Evolutionary conservation across 2,797 vertebrate species (phyloP), one percentile per base, ranked within the genome.

Genomic region (Picus viridis): DNA sequence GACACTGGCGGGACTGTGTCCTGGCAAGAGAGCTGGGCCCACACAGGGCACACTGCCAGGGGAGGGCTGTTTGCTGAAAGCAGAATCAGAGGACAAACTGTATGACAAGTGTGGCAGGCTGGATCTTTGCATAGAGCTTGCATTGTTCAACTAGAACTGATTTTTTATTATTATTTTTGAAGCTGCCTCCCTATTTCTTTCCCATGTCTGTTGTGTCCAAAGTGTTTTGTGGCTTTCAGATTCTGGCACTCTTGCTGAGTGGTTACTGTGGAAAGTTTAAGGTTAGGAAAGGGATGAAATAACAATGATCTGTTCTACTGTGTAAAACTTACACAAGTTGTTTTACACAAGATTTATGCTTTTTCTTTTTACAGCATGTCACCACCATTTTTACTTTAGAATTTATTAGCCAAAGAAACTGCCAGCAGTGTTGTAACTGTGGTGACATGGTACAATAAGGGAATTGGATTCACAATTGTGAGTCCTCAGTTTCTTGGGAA

Each of bases 361-460:
- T 62, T 24, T 70, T 78, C 30, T 63, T 86, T 57, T 45, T 65
- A 27, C 7, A 16, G 24, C 10, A 0, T 2, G 3, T 74, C 62
- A 30, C 30, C 39, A 2, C 19, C 29, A 16, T 61, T 88, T 83
- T 72, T 29, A 57, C 65, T 73, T 71, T 4, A 16, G 29, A 69
- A 83, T 90, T 79, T 75, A 64, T 74, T 79, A 79, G 84, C 45
- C 30, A 24, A 47, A 72, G 62, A 90, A 77, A 72, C 98, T 97
- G 97, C 89, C 96, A 79, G 89, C 49, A 91, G 39, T 51, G 97
- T 80, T 87, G 98, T 98, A 73, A 98, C 97, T 20, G 85, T 98
- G 32, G 98, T 98, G 70, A 98, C 98, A 1, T 96, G 98, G 20
- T 88, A 97, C 11, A 98, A 98, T 89, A 98, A 98, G 88, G 98